Base-by-base conservation (phyloP, 2,888 invertebrate genomes). In the Campoletis raptor region DNA sequence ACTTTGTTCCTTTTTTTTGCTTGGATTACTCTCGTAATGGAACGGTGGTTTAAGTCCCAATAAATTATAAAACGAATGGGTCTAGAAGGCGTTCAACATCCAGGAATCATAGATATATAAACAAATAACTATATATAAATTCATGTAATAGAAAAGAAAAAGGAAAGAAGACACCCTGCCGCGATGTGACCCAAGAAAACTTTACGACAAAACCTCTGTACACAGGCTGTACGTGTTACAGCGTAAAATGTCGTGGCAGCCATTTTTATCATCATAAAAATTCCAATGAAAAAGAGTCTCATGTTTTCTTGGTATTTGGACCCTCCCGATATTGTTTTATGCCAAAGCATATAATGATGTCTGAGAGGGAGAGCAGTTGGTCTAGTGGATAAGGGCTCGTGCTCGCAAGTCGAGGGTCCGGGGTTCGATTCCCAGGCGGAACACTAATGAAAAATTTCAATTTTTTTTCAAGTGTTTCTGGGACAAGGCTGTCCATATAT, bases 31-130 rank as follows among this genome's bases (percentile, higher is more conserved):
- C 80, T 21, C 52, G 42, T 48, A n/a, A 77, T 64, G 76, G 24
- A 72, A 42, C 36, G 61, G 52, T 48, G 70, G 36, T 40, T 52
- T 15, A 42, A 64, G 2, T 73, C 54, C 7, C 77, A 66, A 86
- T 80, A 81, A 86, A 84, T 84, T 80, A 84, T 76, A 77, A 84
- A 84, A 24, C 52, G 72, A 66, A 54, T 66, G 54, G 52, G 67
- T 61, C 54, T 69, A 52, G 64, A 30, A 40, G 52, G 64, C 24
- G 21, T 74, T 40, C 36, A 61, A 36, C 18, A 42, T 74, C 48
- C 18, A 48, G 10, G n/a, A 37, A 15, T 18, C 36, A 9, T 64
- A 79, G n/a, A 15, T 12, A 42, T n/a, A n/a, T 24, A 54, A 21
- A 61, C 12, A 61, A 61, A 61, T 61, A 61, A 10, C 57, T 30